phyloP scores from a whole-genome alignment of 2,888 invertebrate species.

The Sisyra terminalis region DNA sequence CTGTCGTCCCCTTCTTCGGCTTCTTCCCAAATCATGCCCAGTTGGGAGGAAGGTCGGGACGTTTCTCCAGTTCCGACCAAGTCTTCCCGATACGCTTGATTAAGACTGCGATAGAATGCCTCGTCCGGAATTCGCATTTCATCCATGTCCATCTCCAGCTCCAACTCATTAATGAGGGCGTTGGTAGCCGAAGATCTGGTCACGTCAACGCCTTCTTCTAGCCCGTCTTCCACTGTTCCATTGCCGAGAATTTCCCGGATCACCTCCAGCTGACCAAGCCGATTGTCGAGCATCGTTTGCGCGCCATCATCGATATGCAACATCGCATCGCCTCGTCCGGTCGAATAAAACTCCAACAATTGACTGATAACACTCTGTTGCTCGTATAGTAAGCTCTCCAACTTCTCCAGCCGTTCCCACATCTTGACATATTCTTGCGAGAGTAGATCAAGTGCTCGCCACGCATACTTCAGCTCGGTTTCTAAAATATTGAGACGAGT shows the following conservation, averaged over 20 bases:
- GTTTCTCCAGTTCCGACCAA: constrained; percentile 38
- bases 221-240: constrained; percentile 45
- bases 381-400: constrained; percentile 72
- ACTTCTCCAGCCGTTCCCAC: constrained; percentile 81
- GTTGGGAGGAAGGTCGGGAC: constrained; percentile 50
- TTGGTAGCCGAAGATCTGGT: constrained; percentile 24
- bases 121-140: constrained; percentile 56
- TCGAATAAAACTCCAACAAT: constrained; percentile 61
- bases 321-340: constrained; percentile 30
- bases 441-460: constrained; percentile 78
- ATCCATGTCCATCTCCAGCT: constrained; percentile 30
- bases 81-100: constrained; percentile 75
- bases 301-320: constrained; percentile 14
- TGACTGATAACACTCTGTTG: constrained; percentile 85
- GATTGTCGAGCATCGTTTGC: constrained; percentile 17
- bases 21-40: constrained; percentile 79
- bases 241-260: constrained; percentile 49
- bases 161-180: constrained; percentile 23
- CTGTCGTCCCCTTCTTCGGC: constrained; percentile 53
- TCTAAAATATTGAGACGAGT: constrained; percentile 76
- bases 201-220: constrained; percentile 45
- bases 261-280: constrained; percentile 34
- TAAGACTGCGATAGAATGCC: constrained; percentile 74
- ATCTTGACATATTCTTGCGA: constrained; percentile 87
- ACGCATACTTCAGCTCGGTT: constrained; percentile 81